Percentiles rank a stretch among this genome's conserved stretches.
phyloP scores from a whole-genome alignment of 2,888 invertebrate species.

The Xanthia icteritia region DNA sequence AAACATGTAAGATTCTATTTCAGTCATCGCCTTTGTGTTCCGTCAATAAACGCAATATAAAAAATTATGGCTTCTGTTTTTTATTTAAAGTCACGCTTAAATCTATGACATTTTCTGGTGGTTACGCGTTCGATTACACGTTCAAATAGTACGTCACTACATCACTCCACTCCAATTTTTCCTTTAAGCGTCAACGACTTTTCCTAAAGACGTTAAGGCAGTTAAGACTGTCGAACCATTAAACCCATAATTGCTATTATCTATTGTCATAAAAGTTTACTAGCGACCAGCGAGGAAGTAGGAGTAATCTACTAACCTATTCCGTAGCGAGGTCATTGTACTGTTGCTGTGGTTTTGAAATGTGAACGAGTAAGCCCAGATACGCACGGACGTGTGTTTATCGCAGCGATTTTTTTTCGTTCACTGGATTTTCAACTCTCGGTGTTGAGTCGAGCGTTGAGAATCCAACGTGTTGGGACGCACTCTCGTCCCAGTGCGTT shows the following conservation, averaged over 20 bases:
- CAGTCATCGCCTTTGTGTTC: slow-evolving; percentile 12
- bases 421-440: too few relatives aligned
- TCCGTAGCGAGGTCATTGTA: slow-evolving; percentile 78
- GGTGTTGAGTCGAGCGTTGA: too few relatives aligned
- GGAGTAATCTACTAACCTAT: slow-evolving; percentile 71
- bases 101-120: slow-evolving; percentile 14
- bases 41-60: slow-evolving; percentile 21
- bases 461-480: too few relatives aligned
- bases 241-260: slow-evolving; percentile 47
- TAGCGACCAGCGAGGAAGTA: slow-evolving; percentile 69
- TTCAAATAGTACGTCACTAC: slow-evolving; percentile 9
- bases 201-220: slow-evolving; percentile 18
- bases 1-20: slow-evolving; percentile 21
- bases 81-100: slow-evolving; percentile 17
- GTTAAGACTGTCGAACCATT: slow-evolving; percentile 20
- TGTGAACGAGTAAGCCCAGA: slow-evolving; percentile 43
- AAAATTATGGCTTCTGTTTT: slow-evolving; percentile 11
- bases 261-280: slow-evolving; percentile 55
- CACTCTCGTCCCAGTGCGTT: too few relatives aligned
- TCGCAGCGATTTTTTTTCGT: too few relatives aligned
- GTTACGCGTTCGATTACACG: slow-evolving; percentile 1
- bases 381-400: too few relatives aligned
- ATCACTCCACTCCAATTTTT: slow-evolving; percentile 16
- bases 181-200: slow-evolving; percentile 12
- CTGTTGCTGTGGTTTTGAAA: slow-evolving; percentile 75